Base-by-base conservation (phyloP, 2,797 vertebrate genomes). In the Staurois parvus region DNA sequence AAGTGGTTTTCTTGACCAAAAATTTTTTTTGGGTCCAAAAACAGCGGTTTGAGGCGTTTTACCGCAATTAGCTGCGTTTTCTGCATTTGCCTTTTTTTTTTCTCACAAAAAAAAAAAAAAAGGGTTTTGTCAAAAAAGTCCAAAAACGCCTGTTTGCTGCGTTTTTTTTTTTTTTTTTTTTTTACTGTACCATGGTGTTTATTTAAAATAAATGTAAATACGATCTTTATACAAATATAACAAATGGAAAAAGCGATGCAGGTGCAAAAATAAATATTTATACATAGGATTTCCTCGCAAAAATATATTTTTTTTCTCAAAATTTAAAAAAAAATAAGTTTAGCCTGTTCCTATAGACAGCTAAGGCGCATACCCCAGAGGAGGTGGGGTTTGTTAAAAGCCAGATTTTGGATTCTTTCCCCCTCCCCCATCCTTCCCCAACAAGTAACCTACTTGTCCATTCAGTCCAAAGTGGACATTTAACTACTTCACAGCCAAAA, bases 261-360 rank as follows among this genome's bases (percentile, higher is more conserved):
- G 91, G 93, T 95, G 94, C 93, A 95, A 95, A 95, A 95, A 95
- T 95, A 95, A 95, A 95, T 94, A 94, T 78, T 88, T 52, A 72
- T 66, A 68, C n/a, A 76, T 64, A 37, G n/a, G 70, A 37, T 74
- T 24, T 48, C 45, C 45, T 48, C 15, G 45, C 45, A 45, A 45
- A 45, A 13, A 45, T 45, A 45, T 45, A 45, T 42, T 12, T 45
- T 45, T 17, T 48, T 37, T 72, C 30, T 26, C 5, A 26, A 30
- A 30, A 45, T 34, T n/a, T 84, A 70, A 67, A 81, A 70, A 81
- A 81, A 64, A 62, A 81, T 26, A n/a, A n/a, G n/a, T 45, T 79
- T 79, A 85, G 69, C 70, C 84, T 72, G 21, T 81, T 81, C 70
- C 26, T 40, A 29, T 64, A 72, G 2, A 32, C 52, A 52, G 45